Conservation (phyloP, 2,888 invertebrate species). For the Strigamia crassipes region DNA sequence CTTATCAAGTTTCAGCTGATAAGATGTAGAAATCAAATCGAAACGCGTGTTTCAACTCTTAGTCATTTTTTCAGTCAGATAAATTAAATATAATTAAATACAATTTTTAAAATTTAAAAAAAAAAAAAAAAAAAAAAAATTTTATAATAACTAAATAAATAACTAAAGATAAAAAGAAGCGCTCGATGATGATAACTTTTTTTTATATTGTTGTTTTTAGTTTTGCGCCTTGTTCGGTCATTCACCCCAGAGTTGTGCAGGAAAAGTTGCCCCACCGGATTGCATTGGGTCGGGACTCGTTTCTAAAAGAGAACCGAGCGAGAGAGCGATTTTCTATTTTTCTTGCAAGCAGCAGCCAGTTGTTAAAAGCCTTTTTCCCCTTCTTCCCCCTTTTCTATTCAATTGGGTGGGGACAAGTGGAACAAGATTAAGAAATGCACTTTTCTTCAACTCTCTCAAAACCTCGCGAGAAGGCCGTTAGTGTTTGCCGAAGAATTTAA, state of each 20-base stretch:
- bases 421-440: constrained; percentile 32
- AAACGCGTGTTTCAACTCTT: not conserved
- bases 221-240: constrained; percentile 31
- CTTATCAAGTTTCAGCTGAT: not conserved
- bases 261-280: constrained; percentile 37
- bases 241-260: constrained; percentile 28
- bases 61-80: not conserved
- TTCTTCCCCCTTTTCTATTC: constrained; percentile 36
- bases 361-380: constrained; percentile 24
- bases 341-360: constrained; percentile 4
- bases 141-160: not conserved
- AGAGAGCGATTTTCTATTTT: constrained; percentile 29
- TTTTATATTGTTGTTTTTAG: constrained; percentile 34
- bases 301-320: constrained; percentile 12
- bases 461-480: not conserved
- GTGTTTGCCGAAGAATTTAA: not conserved
- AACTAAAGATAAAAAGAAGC: not conserved
- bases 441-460: constrained; percentile 20
- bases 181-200: not conserved
- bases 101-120: not conserved
- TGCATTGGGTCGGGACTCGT: constrained; percentile 23
- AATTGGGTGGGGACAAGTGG: constrained; percentile 36
- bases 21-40: not conserved
- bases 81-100: constrained; percentile 3
- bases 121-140: not conserved